These are phyloP conservation scores for Ridgeia piscesae DNA, from an alignment of 1,140 invertebrate genomes.

Conservation along the genomic window DNA sequence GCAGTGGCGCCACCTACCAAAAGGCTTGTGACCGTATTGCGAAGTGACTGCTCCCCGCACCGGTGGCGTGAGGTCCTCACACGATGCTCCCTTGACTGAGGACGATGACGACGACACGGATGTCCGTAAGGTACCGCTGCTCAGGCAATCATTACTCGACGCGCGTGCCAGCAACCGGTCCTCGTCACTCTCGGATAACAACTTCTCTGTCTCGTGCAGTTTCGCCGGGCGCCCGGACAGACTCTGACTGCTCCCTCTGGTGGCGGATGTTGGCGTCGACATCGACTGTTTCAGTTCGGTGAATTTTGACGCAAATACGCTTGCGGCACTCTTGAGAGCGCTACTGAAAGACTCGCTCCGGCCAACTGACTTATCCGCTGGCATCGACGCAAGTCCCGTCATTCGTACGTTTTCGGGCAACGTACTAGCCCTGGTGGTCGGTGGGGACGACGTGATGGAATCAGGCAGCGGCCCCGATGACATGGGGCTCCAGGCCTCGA, in stretches of 20 bases:
- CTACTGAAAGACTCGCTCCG: conserved; percentile 48
- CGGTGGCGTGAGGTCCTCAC: not conserved
- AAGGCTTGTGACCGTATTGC: not conserved
- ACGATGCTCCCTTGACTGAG: not conserved
- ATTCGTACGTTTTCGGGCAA: not conserved
- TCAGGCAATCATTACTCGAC: not conserved
- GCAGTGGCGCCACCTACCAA: not conserved
- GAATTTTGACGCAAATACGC: conserved; percentile 67
- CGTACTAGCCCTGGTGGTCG: conserved; percentile 1
- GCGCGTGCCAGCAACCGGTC: not conserved
- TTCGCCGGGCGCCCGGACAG: not conserved
- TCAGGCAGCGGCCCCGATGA: not conserved
- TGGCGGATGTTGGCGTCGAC: conserved; percentile 35
- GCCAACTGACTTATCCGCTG: conserved; percentile 35
- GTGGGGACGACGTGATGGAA: not conserved
- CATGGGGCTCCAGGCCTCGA: conserved; percentile 17
- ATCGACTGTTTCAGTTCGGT: conserved; percentile 92
- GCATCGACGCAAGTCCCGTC: not conserved
- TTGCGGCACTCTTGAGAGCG: conserved; percentile 71
- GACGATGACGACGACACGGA: not conserved
- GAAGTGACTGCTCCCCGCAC: not conserved
- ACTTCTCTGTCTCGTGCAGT: not conserved
- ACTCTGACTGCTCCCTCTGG: conserved; percentile 13
- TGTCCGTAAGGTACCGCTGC: conserved; percentile 3
- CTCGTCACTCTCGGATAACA: not conserved